Evolutionary conservation across 2,888 invertebrate genomes (phyloP), one percentile per base, ranked within the genome.

Genomic region (Emesis furor): DNA sequence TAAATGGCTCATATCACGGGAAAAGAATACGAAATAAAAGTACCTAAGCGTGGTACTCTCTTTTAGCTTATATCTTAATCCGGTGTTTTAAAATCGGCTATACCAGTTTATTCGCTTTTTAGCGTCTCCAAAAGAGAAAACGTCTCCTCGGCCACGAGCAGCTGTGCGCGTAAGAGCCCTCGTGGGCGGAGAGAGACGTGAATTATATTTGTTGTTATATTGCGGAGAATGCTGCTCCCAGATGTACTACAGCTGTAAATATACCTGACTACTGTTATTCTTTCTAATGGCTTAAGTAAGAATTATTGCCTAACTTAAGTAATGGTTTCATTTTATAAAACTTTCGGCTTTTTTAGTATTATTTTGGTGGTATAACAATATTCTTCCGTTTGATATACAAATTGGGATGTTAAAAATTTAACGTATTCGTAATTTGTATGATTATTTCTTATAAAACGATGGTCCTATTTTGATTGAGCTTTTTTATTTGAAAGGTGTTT

Each of bases 21-120:
- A n/a, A n/a, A n/a, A n/a, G n/a, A n/a, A n/a, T n/a, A n/a, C n/a
- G n/a, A n/a, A n/a, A n/a, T n/a, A n/a, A n/a, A n/a, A n/a, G n/a
- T n/a, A n/a, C n/a, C n/a, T n/a, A 46, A 4, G 14, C 4, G 14
- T 14, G 14, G 14, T 46, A 46, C 4, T 46, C 14, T 46, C 46
- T 0, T 46, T 12, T 14, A 46, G 78, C 74, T 73, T 74, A 5
- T 79, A 78, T 14, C 87, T 92, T 90, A 78, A 32, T n/a, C 86
- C 35, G 83, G 35, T 69, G 84, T 86, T 90, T 91, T 91, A 93
- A 94, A 94, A 93, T 93, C 93, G 94, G 90, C 92, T 92, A 92
- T 92, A 92, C 92, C 92, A 91, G 91, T 95, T 95, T 95, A 95
- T 95, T 94, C 94, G 94, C 95, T 95, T 95, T 95, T 95, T 95